Conservation (phyloP, 2,797 vertebrate genomes). For the Hoplostethus mediterraneus region DNA sequence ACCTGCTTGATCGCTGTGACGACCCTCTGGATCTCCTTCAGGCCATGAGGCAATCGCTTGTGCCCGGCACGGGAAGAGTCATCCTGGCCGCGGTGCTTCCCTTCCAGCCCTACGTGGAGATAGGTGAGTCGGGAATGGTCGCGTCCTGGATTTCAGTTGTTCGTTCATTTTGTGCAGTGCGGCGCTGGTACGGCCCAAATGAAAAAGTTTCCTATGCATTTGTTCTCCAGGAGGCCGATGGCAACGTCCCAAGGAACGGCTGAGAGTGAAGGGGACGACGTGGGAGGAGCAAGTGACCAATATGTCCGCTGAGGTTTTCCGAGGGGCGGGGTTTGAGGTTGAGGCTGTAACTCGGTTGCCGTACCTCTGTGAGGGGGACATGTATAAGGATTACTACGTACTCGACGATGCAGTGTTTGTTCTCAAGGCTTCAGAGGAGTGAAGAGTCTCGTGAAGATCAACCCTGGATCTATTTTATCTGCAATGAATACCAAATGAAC, state of each 20-base stretch:
- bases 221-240: constrained; percentile 91
- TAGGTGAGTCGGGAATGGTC: constrained; percentile 84
- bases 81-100: constrained; percentile 94
- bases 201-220: neutral
- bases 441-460: constrained; percentile 22
- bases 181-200: neutral
- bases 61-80: constrained; percentile 91
- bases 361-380: constrained; percentile 97
- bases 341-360: constrained; percentile 95
- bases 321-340: constrained; percentile 90
- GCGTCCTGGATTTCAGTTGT: neutral
- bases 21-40: constrained; percentile 91
- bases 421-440: constrained; percentile 84
- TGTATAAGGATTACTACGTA: constrained; percentile 97
- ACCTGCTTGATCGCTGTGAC: constrained; percentile 96
- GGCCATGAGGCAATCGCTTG: constrained; percentile 90
- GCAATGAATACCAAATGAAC: neutral
- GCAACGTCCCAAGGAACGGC: constrained; percentile 92
- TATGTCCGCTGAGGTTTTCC: constrained; percentile 89
- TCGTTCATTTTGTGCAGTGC: neutral
- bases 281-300: constrained; percentile 98
- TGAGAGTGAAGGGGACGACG: constrained; percentile 90
- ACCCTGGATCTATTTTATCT: neutral
- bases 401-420: constrained; percentile 97
- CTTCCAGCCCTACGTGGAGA: constrained; percentile 97